Base-by-base conservation (phyloP, 2,113 vertebrate genomes). In the Verasper variegatus region DNA sequence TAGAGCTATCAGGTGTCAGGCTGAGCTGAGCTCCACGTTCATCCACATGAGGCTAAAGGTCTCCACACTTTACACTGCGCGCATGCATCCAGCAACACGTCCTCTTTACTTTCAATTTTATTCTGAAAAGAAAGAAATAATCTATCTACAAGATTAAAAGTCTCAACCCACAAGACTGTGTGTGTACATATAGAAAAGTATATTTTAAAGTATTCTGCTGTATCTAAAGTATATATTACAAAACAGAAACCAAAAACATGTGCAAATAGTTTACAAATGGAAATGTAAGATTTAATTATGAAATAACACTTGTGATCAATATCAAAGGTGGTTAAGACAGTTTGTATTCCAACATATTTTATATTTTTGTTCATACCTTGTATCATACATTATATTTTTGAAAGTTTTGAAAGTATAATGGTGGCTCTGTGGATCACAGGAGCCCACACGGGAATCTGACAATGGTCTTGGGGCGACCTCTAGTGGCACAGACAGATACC, bases 1-100 rank as follows among this genome's bases (percentile, higher is more conserved):
- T 24, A 75, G 21, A 82, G 65, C 78, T 37, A 85, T 92, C 92
- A 85, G 88, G 86, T 91, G 90, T 91, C 90, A 78, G 76, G 61
- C 72, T 72, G 77, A 77, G 61, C 72, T 72, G 77, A 77, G 80
- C 66, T 23, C 76, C 18, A 71, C 58, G 27, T 45, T 71, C 68
- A 85, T 81, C 77, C 63, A 56, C 69, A n/a, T 2, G 72, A 72
- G 84, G 74, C 68, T 86, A 84, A 89, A 89, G 85, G 86, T 89
- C 88, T 66, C 69, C 51, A 9, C 77, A 67, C 57, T 59, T 59
- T 24, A 40, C 37, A 56, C 42, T 5, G 31, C 31, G 1, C 31
- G 31, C 61, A 31, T 26, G 55, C 35, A 9, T 15, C 23, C 51
- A 47, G 37, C 68, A 58, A 27, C 37, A 56, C 40, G 14, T 63